Evolutionary conservation across 2,888 invertebrate species (phyloP).

Genomic region (Autographa gamma): DNA sequence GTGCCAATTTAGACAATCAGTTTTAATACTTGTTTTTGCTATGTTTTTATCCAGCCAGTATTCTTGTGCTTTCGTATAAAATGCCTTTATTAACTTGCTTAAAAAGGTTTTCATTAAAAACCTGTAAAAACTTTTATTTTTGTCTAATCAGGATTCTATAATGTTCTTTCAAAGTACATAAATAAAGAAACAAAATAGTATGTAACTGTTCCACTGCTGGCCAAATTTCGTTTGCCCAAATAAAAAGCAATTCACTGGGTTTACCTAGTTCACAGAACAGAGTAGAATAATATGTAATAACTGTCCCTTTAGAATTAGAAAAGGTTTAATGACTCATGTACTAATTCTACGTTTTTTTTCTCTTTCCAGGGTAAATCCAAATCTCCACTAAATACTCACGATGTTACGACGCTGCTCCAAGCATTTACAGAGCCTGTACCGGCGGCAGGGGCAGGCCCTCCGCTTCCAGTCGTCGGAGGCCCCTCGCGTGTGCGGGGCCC

Average conservation of each 20-base stretch:
- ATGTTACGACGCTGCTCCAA: slow-evolving; percentile 87
- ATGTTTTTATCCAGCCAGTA: not conserved
- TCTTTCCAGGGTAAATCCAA: slow-evolving; percentile 72
- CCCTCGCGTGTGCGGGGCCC: slow-evolving; percentile 73
- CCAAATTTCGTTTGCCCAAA: too few relatives aligned
- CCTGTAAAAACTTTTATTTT: too few relatives aligned
- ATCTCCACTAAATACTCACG: slow-evolving; percentile 63
- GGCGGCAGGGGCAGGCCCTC: slow-evolving; percentile 82
- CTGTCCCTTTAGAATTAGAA: too few relatives aligned
- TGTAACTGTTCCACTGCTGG: too few relatives aligned
- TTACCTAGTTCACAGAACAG: too few relatives aligned
- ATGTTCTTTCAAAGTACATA: too few relatives aligned
- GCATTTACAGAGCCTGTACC: slow-evolving; percentile 83
- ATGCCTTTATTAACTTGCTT: not conserved
- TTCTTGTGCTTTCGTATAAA: not conserved
- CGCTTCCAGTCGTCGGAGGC: slow-evolving; percentile 78
- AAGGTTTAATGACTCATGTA: not conserved
- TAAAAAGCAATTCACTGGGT: too few relatives aligned
- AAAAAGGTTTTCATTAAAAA: too few relatives aligned
- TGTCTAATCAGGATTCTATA: too few relatives aligned
- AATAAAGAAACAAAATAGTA: too few relatives aligned
- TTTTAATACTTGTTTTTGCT: not conserved
- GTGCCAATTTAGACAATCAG: not conserved
- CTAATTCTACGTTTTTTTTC: slow-evolving; percentile 12
- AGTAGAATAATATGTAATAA: too few relatives aligned